Evolutionary conservation across 2,888 invertebrate genomes (phyloP), one percentile per base, ranked within the genome.

Genomic region (Lacanobia wlatinum): DNA sequence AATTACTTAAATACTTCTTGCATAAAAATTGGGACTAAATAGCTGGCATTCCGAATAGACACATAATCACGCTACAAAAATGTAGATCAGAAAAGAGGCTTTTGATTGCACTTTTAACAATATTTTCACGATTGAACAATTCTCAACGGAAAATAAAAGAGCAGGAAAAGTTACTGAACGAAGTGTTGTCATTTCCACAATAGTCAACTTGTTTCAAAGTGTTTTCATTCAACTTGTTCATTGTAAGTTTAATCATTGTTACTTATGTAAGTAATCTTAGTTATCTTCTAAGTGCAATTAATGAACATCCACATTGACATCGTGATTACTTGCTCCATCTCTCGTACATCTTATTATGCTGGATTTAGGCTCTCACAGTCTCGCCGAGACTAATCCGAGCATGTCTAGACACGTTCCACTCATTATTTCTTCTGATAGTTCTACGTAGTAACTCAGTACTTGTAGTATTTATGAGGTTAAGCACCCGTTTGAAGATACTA

Each of bases 331-430:
- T 23, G 28, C 43, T 50, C 21, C 12, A 50, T 48, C 10, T 62
- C 18, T 46, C 10, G 28, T 18, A 50, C 34, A 53, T 18, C 18
- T 23, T 40, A 61, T 28, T 34, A 56, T 28, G 21, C 60, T 40
- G n/a, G 48, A 64, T 40, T 34, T 43, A 64, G 21, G 9, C 23
- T 28, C 28, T 50, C 16, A 21, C 59, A 46, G 46, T 23, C 69
- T 43, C 48, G 52, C 38, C 62, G 28, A 52, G 64, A 76, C 67
- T 43, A 48, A 53, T 80, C 55, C 46, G 9, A 50, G 9, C 7
- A 14, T 34, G 78, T 76, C 78, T 80, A 81, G 69, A 80, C 76
- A 40, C n/a, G 55, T 28, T 46, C 14, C 34, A 56, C 16, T 34
- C 23, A 58, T 70, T 58, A 50, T 43, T 50, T 50, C 43, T 73